Evolutionary conservation across 2,888 invertebrate genomes (phyloP).

Genomic region (Apodemia zela): DNA sequence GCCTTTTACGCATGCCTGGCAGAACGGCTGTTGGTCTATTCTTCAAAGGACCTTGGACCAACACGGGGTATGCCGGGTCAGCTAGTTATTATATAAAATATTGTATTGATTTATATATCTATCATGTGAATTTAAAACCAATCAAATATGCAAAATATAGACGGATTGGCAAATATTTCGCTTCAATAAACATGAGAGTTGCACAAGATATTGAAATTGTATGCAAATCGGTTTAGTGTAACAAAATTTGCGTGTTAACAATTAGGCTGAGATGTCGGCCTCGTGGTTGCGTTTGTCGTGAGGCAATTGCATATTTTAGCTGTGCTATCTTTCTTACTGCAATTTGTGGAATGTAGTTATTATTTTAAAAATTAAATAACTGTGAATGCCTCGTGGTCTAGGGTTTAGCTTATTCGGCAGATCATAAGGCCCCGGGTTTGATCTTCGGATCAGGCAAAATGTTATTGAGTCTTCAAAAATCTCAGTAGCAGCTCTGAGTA

Average conservation of each 20-base stretch:
- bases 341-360: not conserved
- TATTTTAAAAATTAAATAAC: not conserved
- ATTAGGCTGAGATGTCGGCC: constrained; percentile 8
- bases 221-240: constrained; percentile 14
- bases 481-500: no score
- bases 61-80: no score
- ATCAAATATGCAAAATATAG: not conserved
- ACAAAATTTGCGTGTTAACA: constrained; percentile 6
- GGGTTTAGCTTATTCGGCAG: no score
- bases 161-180: not conserved
- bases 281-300: constrained; percentile 11
- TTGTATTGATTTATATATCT: not conserved
- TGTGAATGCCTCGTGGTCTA: no score
- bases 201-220: constrained; percentile 8
- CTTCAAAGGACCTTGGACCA: no score
- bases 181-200: not conserved
- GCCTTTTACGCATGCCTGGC: no score
- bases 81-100: no score
- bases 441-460: no score
- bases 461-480: no score
- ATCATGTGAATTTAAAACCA: not conserved
- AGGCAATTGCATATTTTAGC: constrained; percentile 1
- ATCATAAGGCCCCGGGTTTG: no score
- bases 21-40: no score
- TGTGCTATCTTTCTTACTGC: not conserved